Conservation (phyloP, 2,888 invertebrate species). For the Tanaodytes sp. region DNA sequence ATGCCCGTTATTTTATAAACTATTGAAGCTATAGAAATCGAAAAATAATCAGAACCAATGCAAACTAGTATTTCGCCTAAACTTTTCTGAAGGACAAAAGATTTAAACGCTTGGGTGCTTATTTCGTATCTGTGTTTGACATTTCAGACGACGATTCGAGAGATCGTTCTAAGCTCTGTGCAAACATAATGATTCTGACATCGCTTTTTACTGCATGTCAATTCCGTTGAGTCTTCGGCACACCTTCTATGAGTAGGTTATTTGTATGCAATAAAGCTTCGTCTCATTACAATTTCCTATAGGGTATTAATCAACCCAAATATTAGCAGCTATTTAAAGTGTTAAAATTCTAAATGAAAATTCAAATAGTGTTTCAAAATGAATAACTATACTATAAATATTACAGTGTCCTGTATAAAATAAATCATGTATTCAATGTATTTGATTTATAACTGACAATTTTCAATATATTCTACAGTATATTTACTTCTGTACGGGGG, state of each 20-base stretch:
- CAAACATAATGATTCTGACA: constrained; percentile 58
- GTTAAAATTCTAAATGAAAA: too few relatives aligned
- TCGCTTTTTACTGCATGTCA: constrained; percentile 56
- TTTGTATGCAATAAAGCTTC: constrained; percentile 47
- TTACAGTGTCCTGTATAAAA: too few relatives aligned
- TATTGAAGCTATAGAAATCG: constrained; percentile 8
- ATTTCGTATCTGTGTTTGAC: constrained; percentile 60
- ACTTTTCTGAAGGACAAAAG: constrained; percentile 57
- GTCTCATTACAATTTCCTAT: constrained; percentile 41
- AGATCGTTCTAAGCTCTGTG: constrained; percentile 56
- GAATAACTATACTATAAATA: too few relatives aligned
- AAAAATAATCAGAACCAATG: constrained; percentile 43
- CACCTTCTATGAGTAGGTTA: constrained; percentile 44
- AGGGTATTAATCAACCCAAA: constrained; percentile 27
- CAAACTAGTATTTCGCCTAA: constrained; percentile 56
- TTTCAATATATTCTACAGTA: too few relatives aligned
- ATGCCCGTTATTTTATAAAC: constrained; percentile 20
- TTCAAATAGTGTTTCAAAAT: too few relatives aligned
- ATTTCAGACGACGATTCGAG: constrained; percentile 59
- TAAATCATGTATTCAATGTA: too few relatives aligned
- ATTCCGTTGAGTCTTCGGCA: constrained; percentile 49
- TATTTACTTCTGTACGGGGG: too few relatives aligned
- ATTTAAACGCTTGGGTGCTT: constrained; percentile 55
- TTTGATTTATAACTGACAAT: too few relatives aligned
- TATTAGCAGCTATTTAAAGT: too few relatives aligned